A percentile compares a stretch with the other conserved stretches of the same genome.
These are phyloP conservation scores for Holothuria scabra DNA, from an alignment of 53 echinoderm and acorn worm genomes.

Conservation along the genomic window DNA sequence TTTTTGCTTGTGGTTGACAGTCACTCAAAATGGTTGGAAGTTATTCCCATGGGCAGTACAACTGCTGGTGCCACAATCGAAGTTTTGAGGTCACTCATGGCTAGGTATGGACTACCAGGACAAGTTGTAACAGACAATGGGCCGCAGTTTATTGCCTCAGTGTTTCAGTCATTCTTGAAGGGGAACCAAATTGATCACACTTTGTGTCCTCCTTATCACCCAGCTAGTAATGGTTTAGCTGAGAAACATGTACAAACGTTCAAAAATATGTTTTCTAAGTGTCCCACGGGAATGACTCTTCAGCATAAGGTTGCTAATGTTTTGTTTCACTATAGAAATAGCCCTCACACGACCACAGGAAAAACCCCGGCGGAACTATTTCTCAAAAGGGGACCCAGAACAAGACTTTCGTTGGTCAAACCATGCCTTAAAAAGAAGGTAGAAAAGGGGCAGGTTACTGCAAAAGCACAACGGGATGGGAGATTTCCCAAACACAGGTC, in stretches of 20 bases:
- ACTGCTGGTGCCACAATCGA: constrained; percentile 18
- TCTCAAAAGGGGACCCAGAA: constrained; percentile 25
- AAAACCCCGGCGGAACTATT: constrained; percentile 71
- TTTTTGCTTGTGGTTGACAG: constrained; percentile 65
- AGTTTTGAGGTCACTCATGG: constrained; percentile 19
- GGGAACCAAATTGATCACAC: constrained; percentile 50
- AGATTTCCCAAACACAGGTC: constrained; percentile 11
- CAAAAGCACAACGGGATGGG: constrained; percentile 33
- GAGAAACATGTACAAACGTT: constrained; percentile 59
- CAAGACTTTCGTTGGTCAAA: constrained; percentile 39
- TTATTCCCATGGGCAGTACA: constrained; percentile 61
- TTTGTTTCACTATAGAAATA: constrained; percentile 60
- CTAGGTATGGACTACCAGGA: constrained; percentile 47
- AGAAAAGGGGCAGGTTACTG: constrained; percentile 48
- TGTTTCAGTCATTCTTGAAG: not conserved
- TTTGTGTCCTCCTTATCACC: constrained; percentile 48
- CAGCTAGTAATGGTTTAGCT: constrained; percentile 56
- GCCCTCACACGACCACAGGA: constrained; percentile 63
- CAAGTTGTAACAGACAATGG: constrained; percentile 50
- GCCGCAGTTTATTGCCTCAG: constrained; percentile 31
- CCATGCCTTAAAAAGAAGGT: constrained; percentile 51
- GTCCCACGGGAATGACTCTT: constrained; percentile 41
- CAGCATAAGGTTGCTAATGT: constrained; percentile 63
- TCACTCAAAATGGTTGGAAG: constrained; percentile 75
- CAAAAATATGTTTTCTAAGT: constrained; percentile 61